Base-by-base conservation (phyloP, 2,113 vertebrate genomes). In the Tenrec ecaudatus region DNA sequence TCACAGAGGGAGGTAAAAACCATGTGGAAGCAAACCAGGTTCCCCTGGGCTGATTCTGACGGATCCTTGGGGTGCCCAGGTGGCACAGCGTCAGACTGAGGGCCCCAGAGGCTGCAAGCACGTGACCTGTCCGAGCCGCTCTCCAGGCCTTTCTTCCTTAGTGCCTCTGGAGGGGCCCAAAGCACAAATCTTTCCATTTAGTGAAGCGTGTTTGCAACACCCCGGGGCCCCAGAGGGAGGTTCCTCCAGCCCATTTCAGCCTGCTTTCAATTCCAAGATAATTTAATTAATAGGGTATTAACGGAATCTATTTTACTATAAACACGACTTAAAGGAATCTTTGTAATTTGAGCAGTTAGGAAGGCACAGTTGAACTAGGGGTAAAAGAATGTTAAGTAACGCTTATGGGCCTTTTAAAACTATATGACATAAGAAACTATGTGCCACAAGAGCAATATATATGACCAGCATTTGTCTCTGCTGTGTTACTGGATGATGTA, bases 271-370 rank as follows among this genome's bases (percentile, higher is more conserved):
- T 60, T 88, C 43, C 38, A 64, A 43, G 47, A 68, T 75, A 73
- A 36, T 79, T 82, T 86, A 89, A 92, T 89, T 77, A 95, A 68
- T 27, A 33, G 10, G 15, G 23, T 43, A 53, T 82, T 95, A 85
- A 82, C 16, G 78, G 14, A 92, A 82, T 89, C 88, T 57, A 86
- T 88, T 64, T 89, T 79, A 53, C 73, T 71, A 31, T 79, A 91
- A 80, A 94, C 14, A 29, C 80, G 85, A 90, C 68, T 95, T 96
- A 53, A 75, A 62, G 75, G 33, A 93, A 47, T 58, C n/a, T 47
- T 68, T 88, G 17, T 80, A 25, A 90, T 82, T 79, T 88, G 58
- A 81, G 19, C 17, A 23, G 29, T 68, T 85, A 60, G 38, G 68
- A 82, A 82, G 58, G 27, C 19, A 87, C 29, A 36, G 22, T 15